These are phyloP conservation scores for Pitta sordida DNA, from an alignment of 2,113 vertebrate genomes.

Conservation along the genomic window DNA sequence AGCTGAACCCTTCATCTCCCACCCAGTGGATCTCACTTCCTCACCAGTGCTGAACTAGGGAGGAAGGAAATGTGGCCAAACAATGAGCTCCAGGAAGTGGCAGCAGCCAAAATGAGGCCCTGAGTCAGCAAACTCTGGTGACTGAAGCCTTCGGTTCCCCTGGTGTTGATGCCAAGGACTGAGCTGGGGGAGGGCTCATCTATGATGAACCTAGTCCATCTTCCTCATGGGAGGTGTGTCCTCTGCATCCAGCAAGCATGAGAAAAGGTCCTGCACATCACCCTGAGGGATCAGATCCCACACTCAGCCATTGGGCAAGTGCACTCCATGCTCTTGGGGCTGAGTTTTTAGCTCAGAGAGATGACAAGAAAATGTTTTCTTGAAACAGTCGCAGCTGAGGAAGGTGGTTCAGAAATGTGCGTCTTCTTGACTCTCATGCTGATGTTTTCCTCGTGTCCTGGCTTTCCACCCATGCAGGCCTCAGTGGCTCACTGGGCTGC, in stretches of 20 bases:
- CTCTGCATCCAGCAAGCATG: rapidly evolving
- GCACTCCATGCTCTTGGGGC: rapidly evolving
- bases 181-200: not conserved
- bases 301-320: not conserved
- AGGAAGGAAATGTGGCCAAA: not conserved
- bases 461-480: not conserved
- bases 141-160: not conserved
- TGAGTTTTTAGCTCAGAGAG: not conserved
- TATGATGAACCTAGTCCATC: rapidly evolving
- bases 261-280: not conserved
- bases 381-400: not conserved
- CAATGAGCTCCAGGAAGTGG: not conserved
- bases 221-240: not conserved
- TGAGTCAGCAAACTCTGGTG: not conserved
- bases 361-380: not conserved
- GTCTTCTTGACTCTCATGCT: not conserved
- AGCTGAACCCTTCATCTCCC: not conserved
- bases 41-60: rapidly evolving
- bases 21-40: not conserved
- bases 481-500: not conserved
- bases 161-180: rapidly evolving
- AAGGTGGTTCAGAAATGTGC: not conserved
- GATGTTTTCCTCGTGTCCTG: not conserved
- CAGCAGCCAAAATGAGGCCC: not conserved
- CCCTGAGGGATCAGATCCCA: not conserved